phyloP scores from a whole-genome alignment of 1,140 invertebrate species.

The Plectrocnemia conspersa region DNA sequence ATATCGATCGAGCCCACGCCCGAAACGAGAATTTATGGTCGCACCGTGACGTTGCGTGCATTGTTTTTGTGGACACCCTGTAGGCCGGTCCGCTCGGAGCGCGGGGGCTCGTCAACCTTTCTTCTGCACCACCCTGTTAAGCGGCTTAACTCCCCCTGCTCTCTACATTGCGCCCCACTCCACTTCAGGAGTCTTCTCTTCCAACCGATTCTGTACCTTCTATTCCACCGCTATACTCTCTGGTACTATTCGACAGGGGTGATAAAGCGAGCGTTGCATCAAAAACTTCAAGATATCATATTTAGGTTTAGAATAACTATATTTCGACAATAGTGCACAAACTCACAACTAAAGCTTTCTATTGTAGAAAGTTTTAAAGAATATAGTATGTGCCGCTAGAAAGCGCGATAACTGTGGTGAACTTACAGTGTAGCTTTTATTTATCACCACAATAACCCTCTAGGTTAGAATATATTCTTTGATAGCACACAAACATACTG shows the following conservation, averaged over 20 bases:
- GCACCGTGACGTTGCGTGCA: constrained; percentile 15
- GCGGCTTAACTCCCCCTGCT: constrained; percentile 42
- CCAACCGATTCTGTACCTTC: constrained; percentile 11
- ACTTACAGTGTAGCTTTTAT: no score
- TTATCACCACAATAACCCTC: no score
- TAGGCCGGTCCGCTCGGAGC: constrained; percentile 2
- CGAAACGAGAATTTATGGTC: no score
- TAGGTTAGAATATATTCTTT: no score
- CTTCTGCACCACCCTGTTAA: constrained; percentile 39
- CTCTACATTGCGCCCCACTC: constrained; percentile 24
- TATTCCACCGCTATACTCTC: constrained; percentile 9
- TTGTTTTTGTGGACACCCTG: constrained; percentile 9
- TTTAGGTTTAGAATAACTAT: no score
- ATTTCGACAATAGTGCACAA: background rate
- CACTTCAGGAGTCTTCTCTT: constrained; percentile 28
- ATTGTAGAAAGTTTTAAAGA: background rate
- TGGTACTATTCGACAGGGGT: background rate
- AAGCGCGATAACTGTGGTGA: no score
- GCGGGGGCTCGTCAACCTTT: constrained; percentile 12
- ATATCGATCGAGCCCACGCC: no score
- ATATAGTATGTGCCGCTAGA: no score
- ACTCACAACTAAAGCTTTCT: background rate
- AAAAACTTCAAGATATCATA: background rate
- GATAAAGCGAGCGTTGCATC: background rate
- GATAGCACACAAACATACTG: no score